A percentile compares a stretch with the other conserved stretches of the same genome.
These are phyloP conservation scores for Lysandra bellargus DNA, from an alignment of 2,888 invertebrate genomes.

Conservation along the genomic window DNA sequence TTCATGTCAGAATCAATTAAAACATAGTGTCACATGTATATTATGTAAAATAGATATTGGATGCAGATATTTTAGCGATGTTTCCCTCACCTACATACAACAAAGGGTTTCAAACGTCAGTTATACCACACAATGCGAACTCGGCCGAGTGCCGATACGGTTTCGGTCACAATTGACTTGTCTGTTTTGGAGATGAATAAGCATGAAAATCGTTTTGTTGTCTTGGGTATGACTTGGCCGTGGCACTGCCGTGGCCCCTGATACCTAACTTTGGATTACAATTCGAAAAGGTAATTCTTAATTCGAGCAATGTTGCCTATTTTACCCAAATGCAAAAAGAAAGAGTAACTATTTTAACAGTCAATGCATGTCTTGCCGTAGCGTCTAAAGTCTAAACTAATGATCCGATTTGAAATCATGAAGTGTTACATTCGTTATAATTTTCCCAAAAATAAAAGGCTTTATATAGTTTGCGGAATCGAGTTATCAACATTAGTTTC, in stretches of 20 bases:
- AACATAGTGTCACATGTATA: background rate
- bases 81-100: slow-evolving; percentile 15
- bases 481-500: no score
- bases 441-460: background rate
- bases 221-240: background rate
- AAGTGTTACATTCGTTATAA: no score
- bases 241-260: background rate
- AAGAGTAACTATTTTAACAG: no score
- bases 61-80: background rate
- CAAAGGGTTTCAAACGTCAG: slow-evolving; percentile 5
- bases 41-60: background rate
- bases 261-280: no score
- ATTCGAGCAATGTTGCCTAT: no score
- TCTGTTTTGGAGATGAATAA: background rate
- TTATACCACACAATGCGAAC: slow-evolving; percentile 5
- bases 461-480: background rate
- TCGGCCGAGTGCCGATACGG: background rate
- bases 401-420: no score
- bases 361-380: no score
- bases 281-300: background rate
- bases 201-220: background rate
- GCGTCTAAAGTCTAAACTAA: no score
- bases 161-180: background rate
- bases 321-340: background rate
- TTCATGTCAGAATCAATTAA: background rate